Evolutionary conservation across 1,140 invertebrate genomes (phyloP), one percentile per base, ranked within the genome.

Genomic region (Cephus cinctus): DNA sequence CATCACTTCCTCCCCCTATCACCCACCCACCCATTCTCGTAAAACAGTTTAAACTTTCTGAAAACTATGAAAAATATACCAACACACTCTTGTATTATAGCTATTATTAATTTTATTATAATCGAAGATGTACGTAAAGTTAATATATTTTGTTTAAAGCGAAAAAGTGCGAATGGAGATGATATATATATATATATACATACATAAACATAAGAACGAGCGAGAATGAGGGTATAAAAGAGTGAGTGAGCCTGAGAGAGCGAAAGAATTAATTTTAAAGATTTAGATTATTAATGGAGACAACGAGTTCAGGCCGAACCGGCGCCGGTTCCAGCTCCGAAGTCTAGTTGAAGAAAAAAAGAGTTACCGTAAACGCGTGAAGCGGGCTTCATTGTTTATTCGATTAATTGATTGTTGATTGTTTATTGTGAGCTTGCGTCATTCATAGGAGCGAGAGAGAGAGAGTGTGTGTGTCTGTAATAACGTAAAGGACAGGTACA

Each of bases 131-230:
- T 72, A 67, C 45, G 67, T 67, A 67, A 68, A 72, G 59, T 60
- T 72, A 72, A 73, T 72, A 72, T 72, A 72, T 72, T 72, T 73
- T 67, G 66, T 69, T 73, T 52, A 47, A 12, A 65, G 53, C 59
- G 22, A 27, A n/a, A 27, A 35, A 59, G 21, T 34, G 34, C 1
- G 3, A 19, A 16, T 2, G 15, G n/a, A n/a, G n/a, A n/a, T n/a
- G n/a, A n/a, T n/a, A n/a, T n/a, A n/a, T n/a, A n/a, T n/a, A n/a
- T n/a, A n/a, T n/a, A n/a, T n/a, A n/a, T n/a, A n/a, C n/a, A n/a
- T n/a, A n/a, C n/a, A n/a, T 27, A 2, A 48, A 45, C 15, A 49
- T 23, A 47, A 16, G 34, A 27, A n/a, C 41, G 52, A 21, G 30
- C 8, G 49, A 40, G 45, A n/a, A n/a, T 23, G 43, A 21, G 35